phyloP scores from a whole-genome alignment of 2,888 invertebrate genomes.

The Andrena bucephala region DNA sequence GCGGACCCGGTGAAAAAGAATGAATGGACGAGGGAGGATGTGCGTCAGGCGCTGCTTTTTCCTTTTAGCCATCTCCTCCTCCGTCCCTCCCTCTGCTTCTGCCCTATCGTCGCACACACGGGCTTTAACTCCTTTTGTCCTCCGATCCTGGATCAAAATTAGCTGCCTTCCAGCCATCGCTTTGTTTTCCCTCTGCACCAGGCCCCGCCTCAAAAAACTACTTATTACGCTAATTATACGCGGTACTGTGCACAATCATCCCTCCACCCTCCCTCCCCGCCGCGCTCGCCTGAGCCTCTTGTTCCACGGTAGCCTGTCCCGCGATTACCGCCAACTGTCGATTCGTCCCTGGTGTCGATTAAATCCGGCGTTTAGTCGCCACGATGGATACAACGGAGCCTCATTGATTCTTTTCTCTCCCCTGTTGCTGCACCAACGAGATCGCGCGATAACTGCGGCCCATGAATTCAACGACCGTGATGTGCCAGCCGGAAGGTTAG shows the following conservation, averaged over 20 bases:
- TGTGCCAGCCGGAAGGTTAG: background rate
- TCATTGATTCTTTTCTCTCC: conserved; percentile 30
- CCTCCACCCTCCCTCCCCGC: conserved; percentile 43
- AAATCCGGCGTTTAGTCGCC: conserved; percentile 72
- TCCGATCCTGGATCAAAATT: conserved; percentile 79
- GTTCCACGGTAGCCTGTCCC: conserved; percentile 60
- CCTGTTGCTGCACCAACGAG: conserved; percentile 15
- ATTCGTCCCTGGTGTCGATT: conserved; percentile 72
- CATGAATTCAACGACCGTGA: conserved; percentile 35
- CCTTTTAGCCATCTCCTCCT: conserved; percentile 54
- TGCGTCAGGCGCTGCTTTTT: conserved; percentile 72
- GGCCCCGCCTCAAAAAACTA: conserved; percentile 82
- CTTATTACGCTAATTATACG: conserved; percentile 85
- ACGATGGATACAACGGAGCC: conserved; percentile 62
- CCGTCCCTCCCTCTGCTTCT: conserved; percentile 19
- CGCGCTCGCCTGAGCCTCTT: conserved; percentile 46
- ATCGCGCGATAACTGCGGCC: conserved; percentile 18
- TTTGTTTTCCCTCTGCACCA: conserved; percentile 81
- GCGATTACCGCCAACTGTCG: conserved; percentile 82
- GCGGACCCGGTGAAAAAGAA: conserved; percentile 73
- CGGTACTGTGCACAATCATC: conserved; percentile 70
- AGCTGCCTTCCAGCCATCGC: conserved; percentile 82
- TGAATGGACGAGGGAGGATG: conserved; percentile 83
- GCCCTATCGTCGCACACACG: conserved; percentile 58
- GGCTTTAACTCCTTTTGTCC: conserved; percentile 77